phyloP scores from a whole-genome alignment of 2,888 invertebrate genomes.

The Caenorhabditis sulstoni region DNA sequence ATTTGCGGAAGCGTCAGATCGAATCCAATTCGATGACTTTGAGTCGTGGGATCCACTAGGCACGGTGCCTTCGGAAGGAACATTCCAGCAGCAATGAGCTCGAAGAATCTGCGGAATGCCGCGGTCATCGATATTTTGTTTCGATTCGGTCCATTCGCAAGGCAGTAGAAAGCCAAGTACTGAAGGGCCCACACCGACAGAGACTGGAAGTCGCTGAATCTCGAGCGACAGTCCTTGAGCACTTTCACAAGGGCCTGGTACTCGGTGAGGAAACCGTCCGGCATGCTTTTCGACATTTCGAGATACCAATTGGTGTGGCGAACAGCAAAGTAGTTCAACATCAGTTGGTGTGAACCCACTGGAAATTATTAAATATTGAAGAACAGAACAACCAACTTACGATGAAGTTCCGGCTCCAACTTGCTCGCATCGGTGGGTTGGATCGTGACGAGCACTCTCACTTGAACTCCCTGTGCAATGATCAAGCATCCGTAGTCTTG shows the following conservation, averaged over 20 bases:
- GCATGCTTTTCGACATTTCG: slow-evolving; percentile 85
- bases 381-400: slow-evolving; percentile 82
- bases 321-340: slow-evolving; percentile 93
- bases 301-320: slow-evolving; percentile 98
- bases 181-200: slow-evolving; percentile 97
- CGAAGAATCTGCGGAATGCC: slow-evolving; percentile 91
- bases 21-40: slow-evolving; percentile 83
- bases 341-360: slow-evolving; percentile 87
- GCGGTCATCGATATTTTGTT: slow-evolving; percentile 93
- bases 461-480: slow-evolving; percentile 89
- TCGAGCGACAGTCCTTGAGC: slow-evolving; percentile 91
- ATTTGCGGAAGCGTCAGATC: slow-evolving; percentile 92
- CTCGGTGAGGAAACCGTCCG: background rate
- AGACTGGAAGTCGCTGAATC: slow-evolving; percentile 92
- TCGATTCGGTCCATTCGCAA: slow-evolving; percentile 85
- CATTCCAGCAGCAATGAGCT: slow-evolving; percentile 92
- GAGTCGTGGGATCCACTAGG: slow-evolving; percentile 85
- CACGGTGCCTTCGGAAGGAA: slow-evolving; percentile 91
- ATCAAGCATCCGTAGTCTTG: slow-evolving; percentile 89
- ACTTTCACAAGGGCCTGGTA: slow-evolving; percentile 87
- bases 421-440: slow-evolving; percentile 94
- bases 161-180: slow-evolving; percentile 88
- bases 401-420: slow-evolving; percentile 90
- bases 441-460: slow-evolving; percentile 93
- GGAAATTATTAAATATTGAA: slow-evolving; percentile 76